Evolutionary conservation across 2,113 vertebrate species (phyloP).

Genomic region (Lagopus leucura): DNA sequence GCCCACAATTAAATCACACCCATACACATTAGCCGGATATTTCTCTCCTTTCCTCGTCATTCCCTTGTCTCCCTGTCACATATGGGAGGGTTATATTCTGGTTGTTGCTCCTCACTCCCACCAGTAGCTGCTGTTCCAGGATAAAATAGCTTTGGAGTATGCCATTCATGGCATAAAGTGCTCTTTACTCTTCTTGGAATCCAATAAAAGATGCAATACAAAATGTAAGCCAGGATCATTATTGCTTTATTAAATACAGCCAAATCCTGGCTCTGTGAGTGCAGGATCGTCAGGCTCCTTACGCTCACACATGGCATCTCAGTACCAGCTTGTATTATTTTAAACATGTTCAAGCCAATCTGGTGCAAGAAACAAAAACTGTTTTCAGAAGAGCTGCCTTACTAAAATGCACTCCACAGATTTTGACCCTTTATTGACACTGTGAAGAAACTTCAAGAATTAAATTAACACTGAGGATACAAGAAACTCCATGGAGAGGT

Average conservation of each 20-base stretch:
- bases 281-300: background rate
- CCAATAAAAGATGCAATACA: constrained; percentile 56
- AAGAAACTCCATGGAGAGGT: background rate
- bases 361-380: constrained; percentile 45
- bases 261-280: constrained; percentile 18
- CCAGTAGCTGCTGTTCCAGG: constrained; percentile 60
- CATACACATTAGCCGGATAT: background rate
- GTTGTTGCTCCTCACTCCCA: constrained; percentile 49
- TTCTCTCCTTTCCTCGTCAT: constrained; percentile 52
- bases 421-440: background rate
- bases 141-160: constrained; percentile 48
- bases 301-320: constrained; percentile 2
- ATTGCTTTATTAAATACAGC: constrained; percentile 61
- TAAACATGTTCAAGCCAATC: constrained; percentile 34
- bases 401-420: constrained; percentile 10
- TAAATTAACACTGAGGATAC: background rate
- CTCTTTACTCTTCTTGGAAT: constrained; percentile 47
- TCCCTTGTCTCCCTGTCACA: constrained; percentile 40
- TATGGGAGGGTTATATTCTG: constrained; percentile 29
- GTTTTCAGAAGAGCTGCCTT: background rate
- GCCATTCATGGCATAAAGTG: constrained; percentile 59
- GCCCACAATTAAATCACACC: constrained; percentile 38
- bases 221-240: constrained; percentile 57
- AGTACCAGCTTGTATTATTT: constrained; percentile 36
- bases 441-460: background rate